Conservation (phyloP, 2,888 invertebrate species). For the Pollenia angustigena region DNA sequence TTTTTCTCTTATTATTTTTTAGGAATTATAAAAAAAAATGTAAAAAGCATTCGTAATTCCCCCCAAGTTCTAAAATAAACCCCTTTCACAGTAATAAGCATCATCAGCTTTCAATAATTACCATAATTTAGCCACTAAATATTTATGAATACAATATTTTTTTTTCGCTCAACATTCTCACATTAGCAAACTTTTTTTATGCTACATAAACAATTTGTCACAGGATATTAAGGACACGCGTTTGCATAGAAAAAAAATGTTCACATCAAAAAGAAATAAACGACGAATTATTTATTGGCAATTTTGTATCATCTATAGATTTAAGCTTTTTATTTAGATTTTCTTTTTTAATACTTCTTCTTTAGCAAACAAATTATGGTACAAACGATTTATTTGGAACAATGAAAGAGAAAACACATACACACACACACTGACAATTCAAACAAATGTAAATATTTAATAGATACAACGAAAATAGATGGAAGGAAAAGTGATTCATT, state of each 20-base stretch:
- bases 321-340: constrained; percentile 11
- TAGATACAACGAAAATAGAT: background rate
- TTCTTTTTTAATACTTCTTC: constrained; percentile 18
- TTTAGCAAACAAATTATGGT: constrained; percentile 64
- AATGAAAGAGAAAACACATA: constrained; percentile 31
- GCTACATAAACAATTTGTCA: constrained; percentile 73
- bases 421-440: background rate
- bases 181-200: constrained; percentile 64
- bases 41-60: no score
- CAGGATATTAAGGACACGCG: constrained; percentile 74
- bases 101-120: constrained; percentile 35
- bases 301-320: constrained; percentile 47
- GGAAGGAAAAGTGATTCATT: constrained; percentile 46
- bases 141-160: constrained; percentile 55
- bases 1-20: no score
- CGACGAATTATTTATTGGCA: constrained; percentile 66
- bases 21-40: no score
- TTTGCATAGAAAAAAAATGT: constrained; percentile 52
- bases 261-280: constrained; percentile 54
- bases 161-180: constrained; percentile 8
- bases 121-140: constrained; percentile 66
- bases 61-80: no score
- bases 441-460: background rate
- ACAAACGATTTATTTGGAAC: constrained; percentile 70
- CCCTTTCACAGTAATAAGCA: no score